Evolutionary conservation across 2,113 vertebrate genomes (phyloP).

Genomic region (Bos taurus): ARS-UCD2.0 NC_037340.1:67841501-67842000

Average conservation of each 20-base stretch:
- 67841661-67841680: not conserved
- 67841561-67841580: not conserved
- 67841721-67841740: not conserved
- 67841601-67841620: too few species aligned
- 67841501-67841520: not conserved
- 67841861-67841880: not conserved
- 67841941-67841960: not conserved
- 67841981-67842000: too few species aligned
- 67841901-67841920: not conserved
- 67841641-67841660: not conserved
- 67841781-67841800: not conserved
- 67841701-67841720: not conserved
- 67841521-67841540: not conserved
- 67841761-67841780: not conserved
- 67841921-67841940: not conserved
- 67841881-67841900: not conserved
- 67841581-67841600: not conserved
- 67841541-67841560: not conserved
- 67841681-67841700: not conserved
- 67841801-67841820: not conserved
- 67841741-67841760: accelerated
- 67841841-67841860: not conserved
- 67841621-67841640: not conserved
- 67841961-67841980: not conserved
- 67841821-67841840: not conserved